These are phyloP conservation scores for Propithecus coquereli DNA, from an alignment of 2,113 vertebrate species.

Conservation along the genomic window DNA sequence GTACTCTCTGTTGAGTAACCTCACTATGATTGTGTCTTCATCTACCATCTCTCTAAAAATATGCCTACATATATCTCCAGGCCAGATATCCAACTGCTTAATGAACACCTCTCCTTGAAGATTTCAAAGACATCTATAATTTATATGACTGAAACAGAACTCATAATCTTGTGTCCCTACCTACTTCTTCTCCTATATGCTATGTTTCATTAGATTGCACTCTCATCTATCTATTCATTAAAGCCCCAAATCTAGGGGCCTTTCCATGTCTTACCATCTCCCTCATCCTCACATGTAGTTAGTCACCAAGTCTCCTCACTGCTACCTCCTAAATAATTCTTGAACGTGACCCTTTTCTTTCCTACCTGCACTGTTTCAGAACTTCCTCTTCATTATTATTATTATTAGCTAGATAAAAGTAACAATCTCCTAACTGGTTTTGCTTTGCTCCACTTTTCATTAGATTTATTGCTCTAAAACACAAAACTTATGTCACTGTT, in stretches of 20 bases:
- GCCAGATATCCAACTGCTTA: not conserved
- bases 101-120: not conserved
- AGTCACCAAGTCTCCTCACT: not conserved
- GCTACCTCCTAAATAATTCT: not conserved
- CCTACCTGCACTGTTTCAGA: not conserved
- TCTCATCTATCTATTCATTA: not conserved
- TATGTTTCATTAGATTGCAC: not conserved
- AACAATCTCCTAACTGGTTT: not conserved
- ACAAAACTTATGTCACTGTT: not conserved
- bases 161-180: not conserved
- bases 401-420: not conserved
- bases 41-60: not conserved
- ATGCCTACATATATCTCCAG: not conserved
- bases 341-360: not conserved
- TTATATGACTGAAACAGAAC: not conserved
- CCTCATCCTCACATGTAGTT: not conserved
- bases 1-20: not conserved
- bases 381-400: not conserved
- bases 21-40: not conserved
- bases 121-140: not conserved
- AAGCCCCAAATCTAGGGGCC: not conserved
- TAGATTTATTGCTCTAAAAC: not conserved
- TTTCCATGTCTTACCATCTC: not conserved
- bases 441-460: not conserved
- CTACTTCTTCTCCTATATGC: not conserved